Evolutionary conservation across 1,140 invertebrate genomes (phyloP).

Genomic region (Pomacea maculata): DNA sequence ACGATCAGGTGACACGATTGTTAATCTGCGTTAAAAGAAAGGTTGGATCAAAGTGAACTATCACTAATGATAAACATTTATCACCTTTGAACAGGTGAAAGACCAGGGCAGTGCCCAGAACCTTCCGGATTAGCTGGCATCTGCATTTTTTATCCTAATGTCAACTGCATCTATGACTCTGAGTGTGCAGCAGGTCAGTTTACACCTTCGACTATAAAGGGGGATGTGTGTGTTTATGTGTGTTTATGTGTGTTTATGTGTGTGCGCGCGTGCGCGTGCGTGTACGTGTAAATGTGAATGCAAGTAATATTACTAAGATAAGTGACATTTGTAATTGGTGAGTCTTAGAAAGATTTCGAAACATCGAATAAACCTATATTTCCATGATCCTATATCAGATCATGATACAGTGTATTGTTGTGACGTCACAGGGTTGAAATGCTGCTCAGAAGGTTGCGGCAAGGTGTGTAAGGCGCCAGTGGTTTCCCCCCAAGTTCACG

Average conservation of each 20-base stretch:
- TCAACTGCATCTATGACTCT: constrained; percentile 18
- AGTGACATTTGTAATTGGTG: background rate
- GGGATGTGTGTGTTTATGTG: background rate
- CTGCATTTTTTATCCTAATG: constrained; percentile 20
- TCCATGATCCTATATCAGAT: background rate
- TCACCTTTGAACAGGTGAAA: background rate
- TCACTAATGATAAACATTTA: background rate
- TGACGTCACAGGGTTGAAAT: background rate
- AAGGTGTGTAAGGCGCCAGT: background rate
- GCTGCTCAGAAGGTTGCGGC: background rate
- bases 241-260: background rate
- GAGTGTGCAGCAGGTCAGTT: constrained; percentile 17
- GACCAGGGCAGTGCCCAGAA: background rate
- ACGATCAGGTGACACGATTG: no score
- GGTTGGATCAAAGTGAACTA: background rate
- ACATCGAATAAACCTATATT: background rate
- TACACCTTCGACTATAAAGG: background rate
- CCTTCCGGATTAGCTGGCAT: constrained; percentile 17
- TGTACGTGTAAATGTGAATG: background rate
- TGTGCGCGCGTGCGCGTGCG: background rate
- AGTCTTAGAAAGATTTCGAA: background rate
- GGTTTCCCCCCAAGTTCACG: background rate
- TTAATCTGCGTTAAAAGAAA: no score
- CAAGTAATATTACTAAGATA: background rate
- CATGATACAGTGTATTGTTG: background rate